Evolutionary conservation across 2,797 vertebrate genomes (phyloP), one percentile per base, ranked within the genome.

Genomic region (Mormyrus proboscirostris): DNA sequence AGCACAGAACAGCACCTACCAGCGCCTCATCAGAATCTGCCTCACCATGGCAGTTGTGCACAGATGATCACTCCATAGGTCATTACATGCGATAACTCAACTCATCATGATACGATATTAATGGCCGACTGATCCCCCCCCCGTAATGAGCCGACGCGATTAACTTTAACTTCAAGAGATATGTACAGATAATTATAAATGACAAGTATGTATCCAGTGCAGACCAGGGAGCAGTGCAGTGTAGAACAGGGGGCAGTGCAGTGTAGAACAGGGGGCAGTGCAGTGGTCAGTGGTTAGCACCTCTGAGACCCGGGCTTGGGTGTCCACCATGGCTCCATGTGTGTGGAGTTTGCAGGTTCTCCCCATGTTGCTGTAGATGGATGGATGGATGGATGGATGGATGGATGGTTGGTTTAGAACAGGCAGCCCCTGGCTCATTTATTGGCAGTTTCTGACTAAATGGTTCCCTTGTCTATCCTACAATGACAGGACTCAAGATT

Each of bases 31-130:
- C 29, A 38, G 1, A 82, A n/a, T 95, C 94, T 93, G 95, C 94
- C 95, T 95, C 94, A 95, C 94, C 94, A 94, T 94, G 95, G 94
- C 95, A 95, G 94, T 93, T 94, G 94, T 95, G 93, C 92, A 95
- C 95, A 94, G 93, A 95, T 95, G 93, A 93, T 93, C 92, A 93
- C 93, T 53, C 49, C 29, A 51, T 25, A 76, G 25, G 97, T 96
- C 96, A 97, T 97, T 97, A 97, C 97, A 97, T 97, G 96, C 96
- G 95, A 96, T 96, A 97, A 97, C 98, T 98, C 96, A 97, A 97
- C 98, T 98, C 96, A 98, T 98, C 97, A 97, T 96, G 96, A 97
- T 97, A 97, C 94, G 96, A 96, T 97, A 97, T 98, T 97, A 98
- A 98, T 96, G 97, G 96, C 96, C 95, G 95, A 96, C 95, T 95